Conservation (phyloP, 2,113 vertebrate genomes). For the Rallus limicola region DNA sequence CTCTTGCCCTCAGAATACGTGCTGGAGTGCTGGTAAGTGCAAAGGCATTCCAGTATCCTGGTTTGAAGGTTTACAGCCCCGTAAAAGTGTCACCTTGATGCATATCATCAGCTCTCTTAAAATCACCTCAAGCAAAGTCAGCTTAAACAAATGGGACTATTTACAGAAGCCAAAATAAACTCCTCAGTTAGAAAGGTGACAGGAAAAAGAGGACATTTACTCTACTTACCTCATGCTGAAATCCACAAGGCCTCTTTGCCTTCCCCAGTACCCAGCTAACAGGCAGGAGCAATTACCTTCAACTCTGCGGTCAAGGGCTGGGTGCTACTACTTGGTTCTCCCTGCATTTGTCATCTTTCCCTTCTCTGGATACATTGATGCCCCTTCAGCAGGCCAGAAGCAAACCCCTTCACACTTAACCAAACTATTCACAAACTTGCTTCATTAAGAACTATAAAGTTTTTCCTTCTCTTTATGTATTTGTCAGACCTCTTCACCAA, state of each 20-base stretch:
- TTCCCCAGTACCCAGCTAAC: background rate
- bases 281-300: background rate
- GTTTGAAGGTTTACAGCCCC: background rate
- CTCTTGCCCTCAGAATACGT: background rate
- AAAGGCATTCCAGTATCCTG: background rate
- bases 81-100: background rate
- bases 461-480: background rate
- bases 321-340: background rate
- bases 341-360: background rate
- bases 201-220: background rate
- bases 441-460: background rate
- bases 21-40: background rate
- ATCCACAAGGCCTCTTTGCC: background rate
- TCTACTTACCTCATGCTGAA: background rate
- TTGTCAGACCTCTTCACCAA: background rate
- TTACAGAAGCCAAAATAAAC: background rate
- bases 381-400: background rate
- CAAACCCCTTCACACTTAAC: background rate
- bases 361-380: background rate
- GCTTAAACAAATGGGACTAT: background rate
- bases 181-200: background rate
- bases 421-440: background rate
- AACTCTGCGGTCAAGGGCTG: background rate
- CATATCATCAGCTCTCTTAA: background rate
- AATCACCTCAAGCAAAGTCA: background rate